Evolutionary conservation across 2,888 invertebrate genomes (phyloP).

Genomic region (Teinopalpus imperialis): DNA sequence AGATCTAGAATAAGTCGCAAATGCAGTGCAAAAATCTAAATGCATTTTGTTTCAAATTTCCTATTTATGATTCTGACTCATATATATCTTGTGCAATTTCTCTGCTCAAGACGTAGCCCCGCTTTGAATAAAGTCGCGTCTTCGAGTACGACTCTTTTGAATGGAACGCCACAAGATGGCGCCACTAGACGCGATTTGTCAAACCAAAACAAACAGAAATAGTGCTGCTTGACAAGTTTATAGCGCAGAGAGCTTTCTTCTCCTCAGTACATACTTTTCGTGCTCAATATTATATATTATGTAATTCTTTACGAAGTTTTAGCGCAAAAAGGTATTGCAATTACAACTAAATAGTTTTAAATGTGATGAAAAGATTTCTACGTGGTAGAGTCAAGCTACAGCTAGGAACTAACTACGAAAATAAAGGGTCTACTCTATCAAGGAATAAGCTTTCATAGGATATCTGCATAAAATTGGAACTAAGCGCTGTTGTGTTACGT

Average conservation of each 20-base stretch:
- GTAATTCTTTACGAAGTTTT: constrained; percentile 10
- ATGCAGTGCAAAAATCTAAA: constrained; percentile 2
- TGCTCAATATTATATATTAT: constrained; percentile 12
- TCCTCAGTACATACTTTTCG: constrained; percentile 28
- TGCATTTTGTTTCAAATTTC: constrained; percentile 14
- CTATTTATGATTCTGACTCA: constrained; percentile 24
- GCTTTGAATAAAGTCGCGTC: constrained; percentile 27
- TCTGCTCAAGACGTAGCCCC: constrained; percentile 14
- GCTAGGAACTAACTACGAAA: too few species aligned
- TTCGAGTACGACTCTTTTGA: constrained; percentile 34
- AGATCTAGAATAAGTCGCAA: constrained; percentile 31
- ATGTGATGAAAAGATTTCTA: too few species aligned
- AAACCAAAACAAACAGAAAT: constrained; percentile 78
- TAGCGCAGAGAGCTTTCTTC: constrained; percentile 45
- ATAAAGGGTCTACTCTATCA: too few species aligned
- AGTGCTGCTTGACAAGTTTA: constrained; percentile 78
- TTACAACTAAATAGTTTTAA: too few species aligned
- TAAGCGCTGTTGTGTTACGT: too few species aligned
- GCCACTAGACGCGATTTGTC: constrained; percentile 69
- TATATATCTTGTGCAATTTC: constrained; percentile 23
- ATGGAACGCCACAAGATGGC: constrained; percentile 63
- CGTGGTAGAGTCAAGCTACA: too few species aligned
- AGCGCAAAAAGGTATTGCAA: too few species aligned
- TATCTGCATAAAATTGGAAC: not conserved
- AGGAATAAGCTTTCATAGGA: too few species aligned